phyloP scores from a whole-genome alignment of 2,888 invertebrate genomes.

The Lepidochrysops patricia region DNA sequence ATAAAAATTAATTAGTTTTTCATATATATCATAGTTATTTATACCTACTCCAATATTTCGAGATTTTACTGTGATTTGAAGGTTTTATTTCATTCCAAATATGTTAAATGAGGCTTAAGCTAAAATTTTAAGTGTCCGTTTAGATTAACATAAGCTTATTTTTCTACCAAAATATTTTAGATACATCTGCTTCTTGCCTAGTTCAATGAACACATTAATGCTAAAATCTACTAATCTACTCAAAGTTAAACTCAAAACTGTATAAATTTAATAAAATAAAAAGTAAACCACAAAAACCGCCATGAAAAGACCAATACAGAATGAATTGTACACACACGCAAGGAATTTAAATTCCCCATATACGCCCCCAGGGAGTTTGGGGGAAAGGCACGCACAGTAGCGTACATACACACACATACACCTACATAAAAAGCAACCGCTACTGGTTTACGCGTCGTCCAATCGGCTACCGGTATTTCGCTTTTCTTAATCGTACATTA shows the following conservation, averaged over 20 bases:
- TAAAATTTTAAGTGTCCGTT: too few relatives aligned
- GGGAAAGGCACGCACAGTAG: constrained; percentile 41
- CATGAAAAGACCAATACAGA: constrained; percentile 9
- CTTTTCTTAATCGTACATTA: constrained; percentile 23
- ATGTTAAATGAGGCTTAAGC: too few relatives aligned
- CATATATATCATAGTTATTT: background rate
- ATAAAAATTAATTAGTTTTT: background rate
- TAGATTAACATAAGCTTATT: too few relatives aligned
- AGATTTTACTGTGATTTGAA: too few relatives aligned
- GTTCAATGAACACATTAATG: too few relatives aligned
- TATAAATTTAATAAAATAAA: background rate
- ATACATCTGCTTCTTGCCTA: too few relatives aligned
- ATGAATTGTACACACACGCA: background rate
- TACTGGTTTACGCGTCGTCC: constrained; percentile 71
- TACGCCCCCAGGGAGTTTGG: constrained; percentile 30
- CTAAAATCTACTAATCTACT: background rate
- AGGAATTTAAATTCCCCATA: constrained; percentile 14
- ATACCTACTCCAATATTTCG: background rate
- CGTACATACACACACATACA: constrained; percentile 28
- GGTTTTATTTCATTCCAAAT: too few relatives aligned
- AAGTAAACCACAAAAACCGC: background rate
- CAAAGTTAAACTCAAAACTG: background rate
- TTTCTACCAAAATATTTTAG: too few relatives aligned
- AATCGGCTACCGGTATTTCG: constrained; percentile 45
- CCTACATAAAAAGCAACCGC: constrained; percentile 34